Percentiles rank a stretch among this genome's conserved stretches.
phyloP scores from a whole-genome alignment of 1,140 invertebrate genomes.

The Rhagoletis pomonella region DNA sequence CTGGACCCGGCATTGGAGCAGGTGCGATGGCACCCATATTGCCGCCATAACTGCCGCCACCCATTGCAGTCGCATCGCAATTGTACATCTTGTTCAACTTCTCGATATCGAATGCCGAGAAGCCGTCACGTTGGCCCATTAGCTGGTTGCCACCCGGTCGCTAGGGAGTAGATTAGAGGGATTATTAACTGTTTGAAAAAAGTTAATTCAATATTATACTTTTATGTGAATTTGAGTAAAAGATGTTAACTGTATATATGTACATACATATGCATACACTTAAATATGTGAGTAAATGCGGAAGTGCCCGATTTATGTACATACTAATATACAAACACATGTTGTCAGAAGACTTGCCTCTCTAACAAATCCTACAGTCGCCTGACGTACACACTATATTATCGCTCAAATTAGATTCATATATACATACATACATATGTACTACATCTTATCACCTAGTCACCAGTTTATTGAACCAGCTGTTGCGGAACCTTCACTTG shows the following conservation, averaged over 20 bases:
- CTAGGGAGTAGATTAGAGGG: constrained; percentile 54
- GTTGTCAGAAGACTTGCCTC: not conserved
- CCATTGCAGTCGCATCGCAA: constrained; percentile 73
- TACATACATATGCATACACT: not conserved
- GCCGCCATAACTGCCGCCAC: constrained; percentile 9
- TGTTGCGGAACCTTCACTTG: constrained; percentile 27
- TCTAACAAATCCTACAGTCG: not conserved
- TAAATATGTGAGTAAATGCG: not conserved
- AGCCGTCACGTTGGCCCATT: constrained; percentile 82
- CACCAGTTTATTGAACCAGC: constrained; percentile 14
- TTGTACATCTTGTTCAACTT: constrained; percentile 87
- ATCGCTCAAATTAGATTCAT: too few species aligned
- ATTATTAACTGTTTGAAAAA: not conserved
- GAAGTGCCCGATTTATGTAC: not conserved
- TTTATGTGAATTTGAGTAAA: not conserved
- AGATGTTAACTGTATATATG: not conserved
- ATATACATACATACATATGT: not conserved
- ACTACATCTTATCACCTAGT: not conserved
- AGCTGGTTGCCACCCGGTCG: constrained; percentile 62
- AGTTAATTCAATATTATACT: too few species aligned
- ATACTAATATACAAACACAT: not conserved
- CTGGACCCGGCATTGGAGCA: constrained; percentile 47
- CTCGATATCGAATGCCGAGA: constrained; percentile 82
- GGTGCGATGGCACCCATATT: constrained; percentile 3
- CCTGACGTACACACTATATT: not conserved